A percentile compares a stretch with the other conserved stretches of the same genome.
phyloP scores from a whole-genome alignment of 1,140 invertebrate species.

The Ridgeia piscesae region DNA sequence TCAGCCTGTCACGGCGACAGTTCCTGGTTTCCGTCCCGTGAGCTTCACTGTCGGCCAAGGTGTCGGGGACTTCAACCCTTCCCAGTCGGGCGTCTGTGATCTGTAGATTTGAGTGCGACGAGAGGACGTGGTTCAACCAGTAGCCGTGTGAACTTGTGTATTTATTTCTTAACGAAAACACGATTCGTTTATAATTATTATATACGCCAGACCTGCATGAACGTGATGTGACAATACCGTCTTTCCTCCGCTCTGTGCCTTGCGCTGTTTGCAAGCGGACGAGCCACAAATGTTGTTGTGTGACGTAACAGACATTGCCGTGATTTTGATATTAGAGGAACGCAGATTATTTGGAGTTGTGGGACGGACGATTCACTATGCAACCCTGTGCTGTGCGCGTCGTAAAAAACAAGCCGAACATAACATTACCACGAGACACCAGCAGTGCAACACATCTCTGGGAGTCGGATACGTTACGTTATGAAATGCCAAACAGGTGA shows the following conservation, averaged over 20 bases:
- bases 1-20: slow-evolving; percentile 7
- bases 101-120: not conserved
- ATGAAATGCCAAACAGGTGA: not conserved
- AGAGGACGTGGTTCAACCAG: not conserved
- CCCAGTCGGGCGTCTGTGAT: not conserved
- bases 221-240: not conserved
- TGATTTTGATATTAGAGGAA: not conserved
- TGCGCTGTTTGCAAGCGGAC: not conserved
- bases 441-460: not conserved
- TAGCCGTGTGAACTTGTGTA: not conserved
- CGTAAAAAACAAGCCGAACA: not conserved
- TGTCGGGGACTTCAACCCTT: not conserved
- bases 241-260: not conserved
- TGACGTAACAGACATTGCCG: not conserved
- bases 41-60: not conserved
- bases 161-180: not conserved
- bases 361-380: not conserved
- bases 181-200: not conserved
- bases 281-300: not conserved
- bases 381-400: not conserved
- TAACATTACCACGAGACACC: not conserved
- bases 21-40: not conserved
- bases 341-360: not conserved
- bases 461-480: not conserved
- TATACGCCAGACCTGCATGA: not conserved